These are phyloP conservation scores for Creontiades dilutus DNA, from an alignment of 2,888 invertebrate genomes.

Conservation along the genomic window DNA sequence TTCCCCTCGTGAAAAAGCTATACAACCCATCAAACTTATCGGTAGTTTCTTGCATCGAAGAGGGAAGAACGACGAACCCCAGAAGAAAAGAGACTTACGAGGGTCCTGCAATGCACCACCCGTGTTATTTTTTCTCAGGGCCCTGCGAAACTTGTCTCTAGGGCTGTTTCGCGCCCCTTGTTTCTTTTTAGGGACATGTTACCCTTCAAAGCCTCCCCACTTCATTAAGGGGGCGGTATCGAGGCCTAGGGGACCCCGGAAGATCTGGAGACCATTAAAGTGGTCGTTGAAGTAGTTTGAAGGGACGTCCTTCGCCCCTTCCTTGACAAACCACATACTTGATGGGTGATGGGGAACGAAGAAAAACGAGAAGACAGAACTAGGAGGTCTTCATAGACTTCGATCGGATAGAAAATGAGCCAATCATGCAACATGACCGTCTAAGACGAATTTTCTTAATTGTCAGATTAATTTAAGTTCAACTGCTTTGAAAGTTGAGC, in stretches of 20 bases:
- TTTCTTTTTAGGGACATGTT: constrained; percentile 14
- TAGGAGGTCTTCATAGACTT: no score
- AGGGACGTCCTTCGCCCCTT: background rate
- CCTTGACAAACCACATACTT: background rate
- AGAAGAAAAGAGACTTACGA: background rate
- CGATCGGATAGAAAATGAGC: no score
- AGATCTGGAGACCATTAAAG: background rate
- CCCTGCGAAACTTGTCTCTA: background rate
- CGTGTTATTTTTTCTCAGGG: constrained; percentile 27
- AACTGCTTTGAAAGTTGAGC: no score
- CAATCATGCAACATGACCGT: no score
- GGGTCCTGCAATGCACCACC: background rate
- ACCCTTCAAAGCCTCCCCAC: constrained; percentile 3
- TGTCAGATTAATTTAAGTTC: no score
- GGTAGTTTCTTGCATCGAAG: no score
- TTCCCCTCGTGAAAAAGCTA: no score
- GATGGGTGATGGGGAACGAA: background rate
- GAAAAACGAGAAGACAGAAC: no score
- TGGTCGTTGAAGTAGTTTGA: background rate
- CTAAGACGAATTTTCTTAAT: no score
- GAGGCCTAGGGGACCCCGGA: background rate
- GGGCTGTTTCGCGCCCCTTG: background rate
- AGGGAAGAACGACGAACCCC: no score
- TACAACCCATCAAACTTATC: no score
- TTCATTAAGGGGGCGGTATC: constrained; percentile 1